These are phyloP conservation scores for Ectobius pallidus DNA, from an alignment of 2,888 invertebrate genomes.

Conservation along the genomic window DNA sequence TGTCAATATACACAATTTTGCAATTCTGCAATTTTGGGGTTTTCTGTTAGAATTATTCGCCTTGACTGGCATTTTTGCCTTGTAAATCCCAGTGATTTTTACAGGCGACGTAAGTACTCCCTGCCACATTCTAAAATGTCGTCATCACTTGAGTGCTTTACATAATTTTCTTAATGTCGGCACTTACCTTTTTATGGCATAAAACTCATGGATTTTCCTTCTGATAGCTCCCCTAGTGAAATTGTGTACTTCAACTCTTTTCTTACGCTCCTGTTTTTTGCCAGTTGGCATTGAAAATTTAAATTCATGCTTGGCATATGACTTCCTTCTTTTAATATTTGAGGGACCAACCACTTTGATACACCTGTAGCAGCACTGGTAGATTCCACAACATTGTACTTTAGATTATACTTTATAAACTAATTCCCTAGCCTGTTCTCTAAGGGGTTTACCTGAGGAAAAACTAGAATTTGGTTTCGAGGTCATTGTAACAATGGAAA, in stretches of 20 bases:
- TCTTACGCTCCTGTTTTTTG: background rate
- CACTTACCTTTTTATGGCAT: background rate
- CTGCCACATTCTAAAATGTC: background rate
- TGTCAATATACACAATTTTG: too few relatives aligned
- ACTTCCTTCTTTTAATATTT: background rate
- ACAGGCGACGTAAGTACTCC: background rate
- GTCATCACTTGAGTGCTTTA: background rate
- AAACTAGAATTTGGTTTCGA: background rate
- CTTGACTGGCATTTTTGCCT: background rate
- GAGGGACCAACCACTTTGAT: background rate
- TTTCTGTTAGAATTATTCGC: background rate
- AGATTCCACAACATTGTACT: background rate
- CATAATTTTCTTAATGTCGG: background rate
- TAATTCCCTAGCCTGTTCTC: background rate
- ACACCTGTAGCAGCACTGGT: background rate
- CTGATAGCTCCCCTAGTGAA: background rate
- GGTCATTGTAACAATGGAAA: too few relatives aligned
- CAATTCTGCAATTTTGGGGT: background rate
- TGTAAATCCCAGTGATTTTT: background rate
- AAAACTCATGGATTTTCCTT: too few relatives aligned
- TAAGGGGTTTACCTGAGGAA: background rate
- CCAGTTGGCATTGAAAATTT: background rate
- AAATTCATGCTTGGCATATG: background rate
- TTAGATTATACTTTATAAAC: background rate
- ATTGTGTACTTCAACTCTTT: constrained; percentile 3